These are phyloP conservation scores for Portunus trituberculatus DNA, from an alignment of 1,140 invertebrate species.

Conservation along the genomic window DNA sequence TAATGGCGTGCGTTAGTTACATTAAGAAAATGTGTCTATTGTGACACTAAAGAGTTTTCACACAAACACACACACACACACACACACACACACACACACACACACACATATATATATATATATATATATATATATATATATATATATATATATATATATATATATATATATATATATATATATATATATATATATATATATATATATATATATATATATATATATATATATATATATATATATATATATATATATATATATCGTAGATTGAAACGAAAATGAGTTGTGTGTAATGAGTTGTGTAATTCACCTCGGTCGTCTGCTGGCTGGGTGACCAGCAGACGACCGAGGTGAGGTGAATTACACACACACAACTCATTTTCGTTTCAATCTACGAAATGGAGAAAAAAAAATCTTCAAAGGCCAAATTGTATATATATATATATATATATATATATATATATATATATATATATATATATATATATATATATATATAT, in stretches of 20 bases:
- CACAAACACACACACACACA: not conserved
- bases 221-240: not conserved
- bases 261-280: not conserved
- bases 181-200: not conserved
- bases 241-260: not conserved
- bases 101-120: not conserved
- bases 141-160: not conserved
- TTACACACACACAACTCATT: not conserved
- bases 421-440: not conserved
- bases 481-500: not conserved
- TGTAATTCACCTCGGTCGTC: too few relatives aligned
- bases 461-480: not conserved
- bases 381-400: not conserved
- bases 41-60: not conserved
- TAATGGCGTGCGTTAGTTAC: not conserved
- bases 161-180: not conserved
- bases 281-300: not conserved
- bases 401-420: not conserved
- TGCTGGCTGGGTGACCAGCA: not conserved
- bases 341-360: too few relatives aligned
- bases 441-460: too few relatives aligned
- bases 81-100: slow-evolving; percentile 1
- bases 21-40: not conserved
- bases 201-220: not conserved
- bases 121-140: not conserved